These are phyloP conservation scores for Emberiza fucata DNA, from an alignment of 2,113 vertebrate species.

Conservation along the genomic window DNA sequence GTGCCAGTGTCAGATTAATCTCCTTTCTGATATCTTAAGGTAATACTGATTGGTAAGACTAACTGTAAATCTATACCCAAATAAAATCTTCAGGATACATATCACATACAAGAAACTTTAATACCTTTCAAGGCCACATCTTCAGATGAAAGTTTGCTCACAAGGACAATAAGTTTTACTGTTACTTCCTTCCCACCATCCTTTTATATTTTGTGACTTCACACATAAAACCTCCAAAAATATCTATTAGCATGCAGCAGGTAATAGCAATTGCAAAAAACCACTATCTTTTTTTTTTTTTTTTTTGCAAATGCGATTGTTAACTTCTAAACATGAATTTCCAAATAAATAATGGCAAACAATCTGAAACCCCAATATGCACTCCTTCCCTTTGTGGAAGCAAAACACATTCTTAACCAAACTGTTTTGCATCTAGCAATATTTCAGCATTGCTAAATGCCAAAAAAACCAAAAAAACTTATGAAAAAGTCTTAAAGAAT, in stretches of 20 bases:
- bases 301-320: neutral
- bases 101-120: neutral
- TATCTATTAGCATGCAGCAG: neutral
- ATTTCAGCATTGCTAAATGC: neutral
- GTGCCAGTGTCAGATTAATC: neutral
- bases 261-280: neutral
- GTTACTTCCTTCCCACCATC: neutral
- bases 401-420: neutral
- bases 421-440: neutral
- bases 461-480: too few relatives aligned
- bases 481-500: neutral
- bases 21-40: neutral
- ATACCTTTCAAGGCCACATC: neutral
- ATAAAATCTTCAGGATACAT: neutral
- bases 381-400: neutral
- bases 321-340: neutral
- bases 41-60: neutral
- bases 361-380: fast-evolving
- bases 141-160: neutral
- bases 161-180: neutral
- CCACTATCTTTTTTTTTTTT: neutral
- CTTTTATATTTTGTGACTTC: neutral
- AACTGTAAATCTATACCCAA: neutral
- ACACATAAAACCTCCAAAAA: neutral
- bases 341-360: neutral